phyloP scores from a whole-genome alignment of 2,888 invertebrate species.

The Phlogophora meticulosa region DNA sequence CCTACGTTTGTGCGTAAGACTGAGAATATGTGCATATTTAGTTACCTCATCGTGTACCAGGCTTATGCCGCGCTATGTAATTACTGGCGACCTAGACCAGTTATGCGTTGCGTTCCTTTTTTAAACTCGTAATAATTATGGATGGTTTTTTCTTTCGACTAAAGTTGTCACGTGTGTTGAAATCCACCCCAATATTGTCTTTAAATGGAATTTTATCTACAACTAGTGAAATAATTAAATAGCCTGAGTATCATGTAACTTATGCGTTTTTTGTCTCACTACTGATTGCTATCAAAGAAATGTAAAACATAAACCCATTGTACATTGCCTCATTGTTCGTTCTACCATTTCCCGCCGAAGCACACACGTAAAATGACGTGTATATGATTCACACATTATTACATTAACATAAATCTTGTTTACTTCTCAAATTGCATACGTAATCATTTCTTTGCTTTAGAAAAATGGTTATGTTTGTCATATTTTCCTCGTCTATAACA shows the following conservation, averaged over 20 bases:
- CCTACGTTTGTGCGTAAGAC: slow-evolving; percentile 22
- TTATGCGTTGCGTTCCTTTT: slow-evolving; percentile 13
- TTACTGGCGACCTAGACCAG: slow-evolving; percentile 36
- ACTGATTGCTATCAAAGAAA: background rate
- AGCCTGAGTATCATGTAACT: background rate
- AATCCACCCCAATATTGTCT: slow-evolving; percentile 1
- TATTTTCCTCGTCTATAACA: slow-evolving; percentile 25
- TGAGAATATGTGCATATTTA: slow-evolving; percentile 27
- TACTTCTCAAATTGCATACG: slow-evolving; percentile 11
- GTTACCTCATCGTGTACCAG: slow-evolving; percentile 26
- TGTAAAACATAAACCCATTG: background rate
- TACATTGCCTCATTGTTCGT: background rate
- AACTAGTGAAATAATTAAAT: background rate
- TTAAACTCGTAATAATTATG: background rate
- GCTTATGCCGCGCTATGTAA: slow-evolving; percentile 17
- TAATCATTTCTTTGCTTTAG: slow-evolving; percentile 8
- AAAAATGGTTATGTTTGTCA: slow-evolving; percentile 5
- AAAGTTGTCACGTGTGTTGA: background rate
- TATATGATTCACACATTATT: background rate
- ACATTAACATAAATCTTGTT: slow-evolving; percentile 12
- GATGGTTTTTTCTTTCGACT: background rate
- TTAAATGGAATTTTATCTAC: background rate
- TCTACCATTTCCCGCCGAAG: background rate
- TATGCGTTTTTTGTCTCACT: background rate
- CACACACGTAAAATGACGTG: background rate